A percentile compares a stretch with the other conserved stretches of the same genome.
phyloP scores from a whole-genome alignment of 2,888 invertebrate genomes.

The Metellina segmentata region DNA sequence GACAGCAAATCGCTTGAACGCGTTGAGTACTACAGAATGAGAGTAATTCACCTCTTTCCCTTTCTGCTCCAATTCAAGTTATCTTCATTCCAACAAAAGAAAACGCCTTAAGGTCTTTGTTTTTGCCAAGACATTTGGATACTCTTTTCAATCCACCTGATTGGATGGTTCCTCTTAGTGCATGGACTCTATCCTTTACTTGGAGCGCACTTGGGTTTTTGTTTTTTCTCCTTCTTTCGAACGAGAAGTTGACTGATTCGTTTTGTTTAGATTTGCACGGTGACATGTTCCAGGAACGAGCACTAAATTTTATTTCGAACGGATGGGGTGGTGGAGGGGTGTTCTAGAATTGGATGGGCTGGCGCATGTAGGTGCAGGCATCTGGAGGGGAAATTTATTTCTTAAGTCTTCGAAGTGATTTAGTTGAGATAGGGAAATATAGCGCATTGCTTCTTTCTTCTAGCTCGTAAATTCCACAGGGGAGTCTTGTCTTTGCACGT shows the following conservation, averaged over 20 bases:
- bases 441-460: conserved; percentile 7
- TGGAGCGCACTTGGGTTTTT: not conserved
- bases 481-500: not conserved
- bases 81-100: conserved; percentile 28
- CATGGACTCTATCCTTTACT: not conserved
- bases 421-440: not conserved
- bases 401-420: not conserved
- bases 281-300: conserved; percentile 29
- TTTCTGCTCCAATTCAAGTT: not conserved
- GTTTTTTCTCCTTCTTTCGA: not conserved
- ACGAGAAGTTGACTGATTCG: conserved; percentile 41
- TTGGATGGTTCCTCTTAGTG: conserved; percentile 46
- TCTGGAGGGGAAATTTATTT: conserved; percentile 61
- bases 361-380: conserved; percentile 12
- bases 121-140: conserved; percentile 42
- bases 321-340: not conserved
- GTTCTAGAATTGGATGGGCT: conserved; percentile 38
- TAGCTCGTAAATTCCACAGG: conserved; percentile 13
- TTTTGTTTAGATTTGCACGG: conserved; percentile 43
- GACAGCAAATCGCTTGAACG: not conserved
- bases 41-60: conserved; percentile 1
- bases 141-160: conserved; percentile 53
- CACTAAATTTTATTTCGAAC: conserved; percentile 25
- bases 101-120: conserved; percentile 14
- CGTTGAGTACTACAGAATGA: conserved; percentile 3